Evolutionary conservation across 2,797 vertebrate species (phyloP).

Genomic region (Scyliorhinus canicula): DNA sequence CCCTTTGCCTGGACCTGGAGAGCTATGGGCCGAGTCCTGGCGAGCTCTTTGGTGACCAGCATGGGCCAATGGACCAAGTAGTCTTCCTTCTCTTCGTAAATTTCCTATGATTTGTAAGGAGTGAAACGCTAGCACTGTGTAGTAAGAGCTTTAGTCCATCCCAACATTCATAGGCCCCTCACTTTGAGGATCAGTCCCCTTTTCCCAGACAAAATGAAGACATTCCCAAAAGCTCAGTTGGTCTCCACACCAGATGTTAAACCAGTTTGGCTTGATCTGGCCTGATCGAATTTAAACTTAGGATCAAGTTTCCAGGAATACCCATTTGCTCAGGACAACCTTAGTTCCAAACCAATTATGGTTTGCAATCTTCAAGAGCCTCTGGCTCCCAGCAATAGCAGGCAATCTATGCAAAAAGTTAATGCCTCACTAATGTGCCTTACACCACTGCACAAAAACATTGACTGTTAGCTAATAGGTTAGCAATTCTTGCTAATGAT

Average conservation of each 20-base stretch:
- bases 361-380: background rate
- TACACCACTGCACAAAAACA: background rate
- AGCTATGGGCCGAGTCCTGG: no score
- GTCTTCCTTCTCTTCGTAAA: background rate
- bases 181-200: no score
- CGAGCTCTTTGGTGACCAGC: background rate
- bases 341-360: constrained; percentile 28
- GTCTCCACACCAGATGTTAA: background rate
- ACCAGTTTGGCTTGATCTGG: constrained; percentile 24
- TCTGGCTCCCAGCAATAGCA: background rate
- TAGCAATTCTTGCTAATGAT: constrained; percentile 1
- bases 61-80: background rate
- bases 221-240: background rate
- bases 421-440: constrained; percentile 9
- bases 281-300: background rate
- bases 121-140: background rate
- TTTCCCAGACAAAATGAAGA: background rate
- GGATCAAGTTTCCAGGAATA: constrained; percentile 16
- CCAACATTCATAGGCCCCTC: no score
- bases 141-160: background rate
- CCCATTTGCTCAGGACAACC: background rate
- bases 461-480: background rate
- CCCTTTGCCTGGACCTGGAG: no score
- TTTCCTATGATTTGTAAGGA: background rate
- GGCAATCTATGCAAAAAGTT: constrained; percentile 10